Conservation (phyloP, 2,888 invertebrate species). For the Meandrusa payeni region DNA sequence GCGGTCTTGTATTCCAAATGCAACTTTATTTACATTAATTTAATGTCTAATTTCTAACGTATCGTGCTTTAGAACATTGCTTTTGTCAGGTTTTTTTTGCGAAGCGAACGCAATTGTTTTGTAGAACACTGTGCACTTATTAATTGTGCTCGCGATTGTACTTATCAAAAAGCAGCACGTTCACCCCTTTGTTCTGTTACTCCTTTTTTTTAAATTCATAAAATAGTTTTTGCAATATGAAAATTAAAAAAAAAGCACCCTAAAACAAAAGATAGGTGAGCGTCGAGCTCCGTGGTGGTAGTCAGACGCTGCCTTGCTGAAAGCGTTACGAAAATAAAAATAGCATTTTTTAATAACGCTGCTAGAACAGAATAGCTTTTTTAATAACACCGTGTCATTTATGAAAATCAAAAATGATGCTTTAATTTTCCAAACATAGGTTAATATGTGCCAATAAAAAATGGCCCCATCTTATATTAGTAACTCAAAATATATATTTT, state of each 20-base stretch:
- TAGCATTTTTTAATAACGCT: constrained; percentile 1
- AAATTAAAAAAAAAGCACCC: constrained; percentile 15
- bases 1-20: background rate
- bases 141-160: constrained; percentile 25
- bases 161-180: constrained; percentile 22
- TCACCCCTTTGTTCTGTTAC: constrained; percentile 17
- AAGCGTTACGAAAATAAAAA: constrained; percentile 13
- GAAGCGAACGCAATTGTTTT: constrained; percentile 20
- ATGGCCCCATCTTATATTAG: too few species aligned
- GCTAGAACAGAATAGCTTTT: constrained; percentile 4
- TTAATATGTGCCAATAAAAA: too few species aligned
- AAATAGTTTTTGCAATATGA: constrained; percentile 19
- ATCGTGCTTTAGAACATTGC: background rate
- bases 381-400: constrained; percentile 11
- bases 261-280: constrained; percentile 20
- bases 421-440: too few species aligned
- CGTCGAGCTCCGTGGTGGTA: constrained; percentile 1
- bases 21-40: background rate
- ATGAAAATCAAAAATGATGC: background rate
- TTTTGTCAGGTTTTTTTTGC: constrained; percentile 21
- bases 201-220: constrained; percentile 16
- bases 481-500: too few species aligned
- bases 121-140: constrained; percentile 18
- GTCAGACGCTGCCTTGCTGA: constrained; percentile 12
- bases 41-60: too few species aligned